These are phyloP conservation scores for Charadrius vociferus DNA, from an alignment of 2,113 vertebrate genomes.

Conservation along the genomic window DNA sequence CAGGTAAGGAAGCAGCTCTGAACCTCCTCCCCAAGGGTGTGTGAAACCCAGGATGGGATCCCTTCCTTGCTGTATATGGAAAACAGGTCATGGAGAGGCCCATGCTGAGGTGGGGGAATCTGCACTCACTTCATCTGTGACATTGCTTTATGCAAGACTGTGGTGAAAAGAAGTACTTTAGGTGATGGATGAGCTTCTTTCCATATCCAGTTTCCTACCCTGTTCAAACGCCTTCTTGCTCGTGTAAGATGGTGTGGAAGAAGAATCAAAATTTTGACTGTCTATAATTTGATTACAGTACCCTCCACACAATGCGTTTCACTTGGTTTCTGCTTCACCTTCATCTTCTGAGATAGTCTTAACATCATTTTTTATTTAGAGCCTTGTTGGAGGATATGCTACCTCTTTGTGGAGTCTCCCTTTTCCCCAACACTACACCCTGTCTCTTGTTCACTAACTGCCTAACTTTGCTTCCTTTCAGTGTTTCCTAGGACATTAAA, in stretches of 20 bases:
- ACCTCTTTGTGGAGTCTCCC: neutral
- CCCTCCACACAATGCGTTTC: neutral
- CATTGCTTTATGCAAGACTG: neutral
- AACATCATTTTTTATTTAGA: neutral
- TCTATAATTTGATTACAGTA: neutral
- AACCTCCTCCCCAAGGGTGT: neutral
- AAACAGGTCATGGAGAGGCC: neutral
- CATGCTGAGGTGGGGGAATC: neutral
- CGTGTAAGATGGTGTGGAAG: neutral
- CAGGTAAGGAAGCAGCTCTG: neutral
- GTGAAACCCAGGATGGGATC: neutral
- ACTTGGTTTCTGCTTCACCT: neutral
- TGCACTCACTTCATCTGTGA: neutral
- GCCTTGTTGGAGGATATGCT: neutral
- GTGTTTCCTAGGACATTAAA: conserved; percentile 13
- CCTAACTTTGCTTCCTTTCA: neutral
- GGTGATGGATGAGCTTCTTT: neutral
- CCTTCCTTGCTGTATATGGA: neutral
- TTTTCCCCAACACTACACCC: neutral
- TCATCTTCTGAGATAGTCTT: neutral
- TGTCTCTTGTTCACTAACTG: neutral
- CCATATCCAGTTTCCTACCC: neutral
- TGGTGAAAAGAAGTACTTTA: fast-evolving
- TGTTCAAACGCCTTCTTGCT: neutral
- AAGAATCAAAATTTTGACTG: neutral